phyloP scores from a whole-genome alignment of 2,888 invertebrate species.

The Chironomus riparius region DNA sequence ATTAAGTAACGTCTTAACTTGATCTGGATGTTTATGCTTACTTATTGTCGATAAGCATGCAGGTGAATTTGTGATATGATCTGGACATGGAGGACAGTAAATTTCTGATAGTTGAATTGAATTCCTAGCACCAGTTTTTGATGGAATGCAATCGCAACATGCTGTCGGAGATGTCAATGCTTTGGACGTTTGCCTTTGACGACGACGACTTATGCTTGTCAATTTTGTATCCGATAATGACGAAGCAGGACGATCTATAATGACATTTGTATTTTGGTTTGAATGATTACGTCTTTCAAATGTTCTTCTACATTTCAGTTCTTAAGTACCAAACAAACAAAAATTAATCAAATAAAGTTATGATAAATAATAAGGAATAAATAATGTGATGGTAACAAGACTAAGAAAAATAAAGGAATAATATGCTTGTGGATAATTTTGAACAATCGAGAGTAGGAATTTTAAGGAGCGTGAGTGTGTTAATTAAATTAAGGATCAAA shows the following conservation, averaged over 20 bases:
- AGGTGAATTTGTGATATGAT: slow-evolving; percentile 38
- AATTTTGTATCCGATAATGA: slow-evolving; percentile 42
- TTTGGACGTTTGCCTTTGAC: slow-evolving; percentile 31
- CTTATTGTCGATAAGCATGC: slow-evolving; percentile 46
- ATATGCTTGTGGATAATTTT: too few relatives aligned
- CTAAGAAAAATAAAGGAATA: not conserved
- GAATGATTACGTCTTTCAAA: not conserved
- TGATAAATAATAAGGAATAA: not conserved
- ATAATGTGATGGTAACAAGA: not conserved
- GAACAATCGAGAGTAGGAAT: not conserved
- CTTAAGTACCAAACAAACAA: slow-evolving; percentile 28
- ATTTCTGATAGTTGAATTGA: slow-evolving; percentile 50
- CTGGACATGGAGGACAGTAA: slow-evolving; percentile 46
- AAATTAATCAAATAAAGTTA: not conserved
- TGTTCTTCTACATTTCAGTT: not conserved
- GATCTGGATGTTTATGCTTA: slow-evolving; percentile 34
- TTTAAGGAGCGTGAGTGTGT: not conserved
- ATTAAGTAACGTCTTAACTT: slow-evolving; percentile 38
- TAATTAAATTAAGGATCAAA: not conserved
- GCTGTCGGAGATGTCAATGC: slow-evolving; percentile 31
- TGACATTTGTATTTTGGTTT: slow-evolving; percentile 31
- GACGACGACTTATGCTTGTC: slow-evolving; percentile 27
- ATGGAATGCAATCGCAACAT: slow-evolving; percentile 43
- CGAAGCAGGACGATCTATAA: slow-evolving; percentile 46
- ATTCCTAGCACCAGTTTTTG: slow-evolving; percentile 36